Evolutionary conservation across 2,113 vertebrate genomes (phyloP).

Genomic region (Acanthochromis polyacanthus): DNA sequence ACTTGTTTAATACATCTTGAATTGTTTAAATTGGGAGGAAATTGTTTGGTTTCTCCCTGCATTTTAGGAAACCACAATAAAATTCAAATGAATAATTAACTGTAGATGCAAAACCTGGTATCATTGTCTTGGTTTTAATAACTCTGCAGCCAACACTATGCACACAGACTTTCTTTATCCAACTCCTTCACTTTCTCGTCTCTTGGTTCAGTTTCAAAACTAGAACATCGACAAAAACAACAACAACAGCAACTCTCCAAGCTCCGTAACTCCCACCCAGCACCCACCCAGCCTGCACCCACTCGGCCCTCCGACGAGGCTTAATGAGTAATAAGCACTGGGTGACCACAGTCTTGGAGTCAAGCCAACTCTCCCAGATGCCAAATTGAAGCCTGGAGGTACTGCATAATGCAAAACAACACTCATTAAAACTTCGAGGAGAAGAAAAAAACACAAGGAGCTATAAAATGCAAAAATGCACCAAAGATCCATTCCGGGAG

Average conservation of each 20-base stretch:
- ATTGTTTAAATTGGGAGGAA: too few species aligned
- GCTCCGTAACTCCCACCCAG: slow-evolving; percentile 56
- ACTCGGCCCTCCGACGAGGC: slow-evolving; percentile 62
- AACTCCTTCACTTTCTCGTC: slow-evolving; percentile 50
- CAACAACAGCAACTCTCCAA: slow-evolving; percentile 53
- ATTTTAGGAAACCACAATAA: too few species aligned
- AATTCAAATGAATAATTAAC: too few species aligned
- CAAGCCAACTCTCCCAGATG: slow-evolving; percentile 79
- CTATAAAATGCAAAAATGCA: slow-evolving; percentile 69
- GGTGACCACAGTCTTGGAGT: slow-evolving; percentile 77
- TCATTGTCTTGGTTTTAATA: too few species aligned
- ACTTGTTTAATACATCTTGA: too few species aligned
- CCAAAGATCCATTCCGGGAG: slow-evolving; percentile 63
- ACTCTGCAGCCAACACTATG: not conserved
- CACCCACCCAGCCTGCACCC: slow-evolving; percentile 64
- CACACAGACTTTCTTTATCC: slow-evolving; percentile 13
- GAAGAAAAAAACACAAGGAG: slow-evolving; percentile 59
- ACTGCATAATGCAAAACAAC: slow-evolving; percentile 78
- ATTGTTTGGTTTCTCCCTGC: too few species aligned
- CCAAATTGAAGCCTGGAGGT: slow-evolving; percentile 78
- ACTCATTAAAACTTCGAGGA: slow-evolving; percentile 75
- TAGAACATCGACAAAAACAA: slow-evolving; percentile 60
- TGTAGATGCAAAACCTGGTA: too few species aligned
- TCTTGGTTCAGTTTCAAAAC: slow-evolving; percentile 53
- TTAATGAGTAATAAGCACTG: slow-evolving; percentile 80